A percentile compares a stretch with the other conserved stretches of the same genome.
phyloP scores from a whole-genome alignment of 2,113 vertebrate species.

The Thryonomys swinderianus region DNA sequence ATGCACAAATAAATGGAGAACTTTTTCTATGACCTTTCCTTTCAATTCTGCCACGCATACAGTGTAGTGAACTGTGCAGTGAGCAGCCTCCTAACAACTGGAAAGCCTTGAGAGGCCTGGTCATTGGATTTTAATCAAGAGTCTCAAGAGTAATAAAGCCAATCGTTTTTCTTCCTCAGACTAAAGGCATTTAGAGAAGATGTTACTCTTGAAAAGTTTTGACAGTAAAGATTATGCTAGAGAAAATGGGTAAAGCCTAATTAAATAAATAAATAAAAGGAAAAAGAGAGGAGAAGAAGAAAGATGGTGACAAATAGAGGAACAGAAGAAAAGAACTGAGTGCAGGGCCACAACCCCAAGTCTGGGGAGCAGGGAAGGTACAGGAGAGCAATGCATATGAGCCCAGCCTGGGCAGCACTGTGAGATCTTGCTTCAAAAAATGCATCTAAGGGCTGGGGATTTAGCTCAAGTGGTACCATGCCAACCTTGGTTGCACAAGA shows the following conservation, averaged over 20 bases:
- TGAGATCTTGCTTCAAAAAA: not conserved
- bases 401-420: not conserved
- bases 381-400: not conserved
- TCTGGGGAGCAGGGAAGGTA: not conserved
- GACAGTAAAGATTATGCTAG: not conserved
- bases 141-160: slow-evolving; percentile 55
- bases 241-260: not conserved
- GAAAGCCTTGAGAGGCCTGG: slow-evolving; percentile 51
- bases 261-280: not conserved
- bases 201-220: not conserved
- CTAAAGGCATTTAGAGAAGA: not conserved
- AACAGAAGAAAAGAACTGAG: not conserved
- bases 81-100: slow-evolving; percentile 51
- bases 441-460: not conserved
- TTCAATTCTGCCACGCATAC: not conserved
- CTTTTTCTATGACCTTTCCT: slow-evolving; percentile 60
- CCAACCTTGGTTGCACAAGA: too few relatives aligned
- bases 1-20: slow-evolving; percentile 71
- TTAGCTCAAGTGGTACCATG: too few relatives aligned
- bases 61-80: slow-evolving; percentile 29
- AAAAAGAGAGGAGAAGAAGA: not conserved
- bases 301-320: not conserved
- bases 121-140: slow-evolving; percentile 62
- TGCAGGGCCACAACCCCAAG: too few relatives aligned
- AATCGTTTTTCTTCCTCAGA: slow-evolving; percentile 35